Evolutionary conservation across 2,888 invertebrate species (phyloP), one percentile per base, ranked within the genome.

Genomic region (Philereme transversata): DNA sequence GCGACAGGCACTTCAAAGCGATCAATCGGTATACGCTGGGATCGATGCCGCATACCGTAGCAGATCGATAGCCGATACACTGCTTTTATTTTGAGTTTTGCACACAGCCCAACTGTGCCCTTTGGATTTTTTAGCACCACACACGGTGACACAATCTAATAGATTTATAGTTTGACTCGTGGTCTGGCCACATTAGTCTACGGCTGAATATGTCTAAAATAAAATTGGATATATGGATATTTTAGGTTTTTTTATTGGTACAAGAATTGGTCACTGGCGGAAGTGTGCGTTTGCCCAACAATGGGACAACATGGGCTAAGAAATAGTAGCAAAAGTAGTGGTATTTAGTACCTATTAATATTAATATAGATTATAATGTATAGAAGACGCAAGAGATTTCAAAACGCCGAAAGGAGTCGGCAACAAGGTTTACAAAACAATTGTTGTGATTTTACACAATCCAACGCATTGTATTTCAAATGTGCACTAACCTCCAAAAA

Each of bases 1-100:
- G 71, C 81, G 86, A 87, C 83, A 82, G 80, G 68, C 72, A 90
- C 90, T 84, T 92, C 91, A 92, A 92, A 91, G 91, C 81, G 83
- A 87, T 90, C 89, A 82, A 91, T 88, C 78, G 83, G 79, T 83
- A 81, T 84, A 82, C 82, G 85, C 82, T 79, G 57, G 44, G 61
- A 54, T 62, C 74, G 72, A 75, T 64, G 61, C 64, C 76, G 72
- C 71, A 75, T 78, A 70, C 69, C 76, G 73, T 56, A 55, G 62
- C 66, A 68, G 68, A 67, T 71, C 69, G 66, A 60, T 62, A 68
- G 54, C 61, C 57, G 65, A 68, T 65, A 60, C 60, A 43, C 56
- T 40, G 58, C 49, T 63, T 63, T 63, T 63, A 67, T 62, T 61
- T 68, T 65, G 70, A 68, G 41, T 70, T 70, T 70, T 70, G 70